A percentile compares a stretch with the other conserved stretches of the same genome.
These are phyloP conservation scores for Drosophila anomelani DNA, from an alignment of 2,888 invertebrate genomes.

Conservation along the genomic window DNA sequence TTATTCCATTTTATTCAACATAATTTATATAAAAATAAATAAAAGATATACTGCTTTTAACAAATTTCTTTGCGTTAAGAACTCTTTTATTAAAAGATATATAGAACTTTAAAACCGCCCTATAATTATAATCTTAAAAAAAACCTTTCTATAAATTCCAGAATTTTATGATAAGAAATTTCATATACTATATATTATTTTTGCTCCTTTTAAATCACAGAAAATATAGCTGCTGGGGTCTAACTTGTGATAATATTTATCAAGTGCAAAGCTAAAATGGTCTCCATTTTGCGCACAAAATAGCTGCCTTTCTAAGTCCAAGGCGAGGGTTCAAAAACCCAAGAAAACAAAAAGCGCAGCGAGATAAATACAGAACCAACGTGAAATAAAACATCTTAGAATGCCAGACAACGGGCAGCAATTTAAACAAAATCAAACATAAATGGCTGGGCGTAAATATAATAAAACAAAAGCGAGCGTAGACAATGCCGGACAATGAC, in stretches of 20 bases:
- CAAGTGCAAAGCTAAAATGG: conserved; percentile 20
- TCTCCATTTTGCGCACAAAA: conserved; percentile 15
- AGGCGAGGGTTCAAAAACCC: conserved; percentile 40
- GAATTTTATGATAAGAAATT: not conserved
- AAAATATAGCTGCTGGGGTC: conserved; percentile 4
- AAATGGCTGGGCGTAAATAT: conserved; percentile 45
- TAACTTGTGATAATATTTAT: conserved; percentile 35
- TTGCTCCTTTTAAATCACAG: not conserved
- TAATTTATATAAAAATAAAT: too few species aligned
- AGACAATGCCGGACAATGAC: conserved; percentile 48
- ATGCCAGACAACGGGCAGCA: conserved; percentile 41
- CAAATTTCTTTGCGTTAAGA: too few species aligned
- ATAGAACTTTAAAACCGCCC: not conserved
- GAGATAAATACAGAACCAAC: conserved; percentile 39
- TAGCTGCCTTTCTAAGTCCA: conserved; percentile 35
- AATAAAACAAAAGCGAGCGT: conserved; percentile 44
- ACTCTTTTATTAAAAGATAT: too few species aligned
- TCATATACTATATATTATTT: not conserved
- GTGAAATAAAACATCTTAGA: conserved; percentile 25
- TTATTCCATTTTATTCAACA: too few species aligned
- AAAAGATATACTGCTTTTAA: too few species aligned
- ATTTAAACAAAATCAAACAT: conserved; percentile 72
- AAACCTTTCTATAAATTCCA: too few species aligned
- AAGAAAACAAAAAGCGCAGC: conserved; percentile 36
- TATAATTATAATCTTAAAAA: not conserved